Evolutionary conservation across 2,113 vertebrate genomes (phyloP).

Genomic region (Canis aureus): DNA sequence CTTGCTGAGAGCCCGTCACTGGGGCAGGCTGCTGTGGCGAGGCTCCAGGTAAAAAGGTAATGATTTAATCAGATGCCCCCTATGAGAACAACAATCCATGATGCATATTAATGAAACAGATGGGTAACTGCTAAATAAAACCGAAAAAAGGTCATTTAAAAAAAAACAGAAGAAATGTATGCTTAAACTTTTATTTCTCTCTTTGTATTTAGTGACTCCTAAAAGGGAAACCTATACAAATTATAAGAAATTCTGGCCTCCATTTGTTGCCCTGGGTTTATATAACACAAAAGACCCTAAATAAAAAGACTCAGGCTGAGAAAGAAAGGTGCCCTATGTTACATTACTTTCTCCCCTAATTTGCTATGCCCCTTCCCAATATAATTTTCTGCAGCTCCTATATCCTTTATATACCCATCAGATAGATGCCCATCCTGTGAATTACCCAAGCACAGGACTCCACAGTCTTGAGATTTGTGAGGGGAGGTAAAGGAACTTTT

Average conservation of each 20-base stretch:
- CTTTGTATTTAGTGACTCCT: slow-evolving; percentile 38
- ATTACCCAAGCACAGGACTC: neutral
- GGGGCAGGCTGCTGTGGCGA: no score
- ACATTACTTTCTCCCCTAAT: neutral
- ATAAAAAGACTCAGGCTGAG: neutral
- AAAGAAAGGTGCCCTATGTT: neutral
- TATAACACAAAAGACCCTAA: neutral
- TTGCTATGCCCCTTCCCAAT: neutral
- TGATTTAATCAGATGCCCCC: neutral
- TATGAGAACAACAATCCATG: neutral
- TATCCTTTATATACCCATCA: neutral
- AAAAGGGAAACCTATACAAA: neutral
- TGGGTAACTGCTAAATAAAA: slow-evolving; percentile 9
- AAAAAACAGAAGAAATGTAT: neutral
- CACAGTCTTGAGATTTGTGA: neutral
- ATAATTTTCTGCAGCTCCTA: neutral
- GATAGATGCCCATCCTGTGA: neutral
- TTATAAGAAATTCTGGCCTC: neutral
- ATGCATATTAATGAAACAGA: neutral
- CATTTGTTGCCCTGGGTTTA: neutral
- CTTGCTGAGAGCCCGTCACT: neutral
- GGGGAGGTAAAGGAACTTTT: neutral
- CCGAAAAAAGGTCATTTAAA: neutral
- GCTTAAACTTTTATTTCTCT: neutral
- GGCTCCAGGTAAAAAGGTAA: neutral